Percentiles rank a stretch among this genome's conserved stretches.
Conservation (phyloP, 2,113 vertebrate species). For the Uria aalge region DNA sequence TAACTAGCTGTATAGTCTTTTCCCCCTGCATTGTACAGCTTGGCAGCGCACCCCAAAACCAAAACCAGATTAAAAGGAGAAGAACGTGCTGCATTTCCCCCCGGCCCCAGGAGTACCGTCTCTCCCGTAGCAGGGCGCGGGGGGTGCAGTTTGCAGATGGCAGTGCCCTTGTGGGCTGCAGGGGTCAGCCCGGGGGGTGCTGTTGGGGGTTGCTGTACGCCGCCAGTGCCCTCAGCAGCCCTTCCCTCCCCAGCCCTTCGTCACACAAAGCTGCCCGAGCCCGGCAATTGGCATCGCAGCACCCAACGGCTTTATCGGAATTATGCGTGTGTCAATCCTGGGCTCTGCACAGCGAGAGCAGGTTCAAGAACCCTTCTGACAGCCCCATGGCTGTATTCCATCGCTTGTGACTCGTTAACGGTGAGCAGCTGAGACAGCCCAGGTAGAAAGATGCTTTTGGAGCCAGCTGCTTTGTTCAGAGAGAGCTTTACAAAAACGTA, state of each 20-base stretch:
- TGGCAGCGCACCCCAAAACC: background rate
- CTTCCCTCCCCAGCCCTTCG: accelerated
- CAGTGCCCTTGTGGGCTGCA: background rate
- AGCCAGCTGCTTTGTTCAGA: background rate
- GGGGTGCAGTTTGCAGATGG: background rate
- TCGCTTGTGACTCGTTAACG: background rate
- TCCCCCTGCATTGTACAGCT: background rate
- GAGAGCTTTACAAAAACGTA: background rate
- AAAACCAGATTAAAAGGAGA: background rate
- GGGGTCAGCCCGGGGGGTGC: background rate
- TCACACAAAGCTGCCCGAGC: accelerated
- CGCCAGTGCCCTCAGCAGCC: background rate
- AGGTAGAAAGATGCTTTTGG: background rate
- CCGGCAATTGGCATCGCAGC: background rate
- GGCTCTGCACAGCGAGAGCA: accelerated
- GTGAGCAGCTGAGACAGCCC: background rate
- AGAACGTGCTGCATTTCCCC: background rate
- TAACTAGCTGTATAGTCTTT: background rate
- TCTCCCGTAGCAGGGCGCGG: background rate
- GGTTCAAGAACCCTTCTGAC: background rate
- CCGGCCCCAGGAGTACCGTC: background rate
- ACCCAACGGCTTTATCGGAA: background rate
- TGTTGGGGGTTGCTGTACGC: accelerated
- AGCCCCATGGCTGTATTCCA: background rate
- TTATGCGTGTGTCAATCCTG: background rate